Evolutionary conservation across 2,113 vertebrate genomes (phyloP), one percentile per base, ranked within the genome.

Genomic region (Otocyon megalotis): DNA sequence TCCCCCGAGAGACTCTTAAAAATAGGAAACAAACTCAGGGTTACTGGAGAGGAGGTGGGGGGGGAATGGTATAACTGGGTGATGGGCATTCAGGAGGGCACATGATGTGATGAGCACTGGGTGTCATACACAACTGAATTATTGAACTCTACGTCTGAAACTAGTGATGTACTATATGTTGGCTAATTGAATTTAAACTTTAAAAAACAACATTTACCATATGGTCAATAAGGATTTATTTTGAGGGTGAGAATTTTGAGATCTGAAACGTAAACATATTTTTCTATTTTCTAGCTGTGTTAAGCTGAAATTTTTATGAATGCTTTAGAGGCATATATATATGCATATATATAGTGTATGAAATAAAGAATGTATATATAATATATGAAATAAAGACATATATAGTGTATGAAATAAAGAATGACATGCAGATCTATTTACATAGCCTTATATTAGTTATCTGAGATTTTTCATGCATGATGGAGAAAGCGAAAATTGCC

Each of bases 181-280:
- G 65, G 65, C 7, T 69, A 69, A 69, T 69, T 69, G 65, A 69
- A 69, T 69, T 69, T 69, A 69, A 67, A 67, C 30, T 17, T 43
- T 43, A 43, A 67, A 69, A 69, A 69, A 69, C 32, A n/a, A n/a
- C 53, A 97, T 96, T 97, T 97, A 93, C 81, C 97, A 98, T 97
- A 95, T 98, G 94, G 92, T 67, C 83, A 98, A 97, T n/a, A 95
- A 97, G 74, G 91, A 97, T 93, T 98, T 98, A 79, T 96, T 96
- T 91, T 96, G 72, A 90, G 63, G 93, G 96, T 92, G 89, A 94
- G 65, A 43, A 97, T 96, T 97, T 98, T 97, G 83, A 93, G 65
- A 77, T 88, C 48, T 93, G 76, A 96, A 96, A 32, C 8, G 69
- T 83, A 97, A 96, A 63, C 26, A 72, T 84, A 72, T 58, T 90